Base-by-base conservation (phyloP, 1,140 invertebrate species). In the Trissolcus basalis region DNA sequence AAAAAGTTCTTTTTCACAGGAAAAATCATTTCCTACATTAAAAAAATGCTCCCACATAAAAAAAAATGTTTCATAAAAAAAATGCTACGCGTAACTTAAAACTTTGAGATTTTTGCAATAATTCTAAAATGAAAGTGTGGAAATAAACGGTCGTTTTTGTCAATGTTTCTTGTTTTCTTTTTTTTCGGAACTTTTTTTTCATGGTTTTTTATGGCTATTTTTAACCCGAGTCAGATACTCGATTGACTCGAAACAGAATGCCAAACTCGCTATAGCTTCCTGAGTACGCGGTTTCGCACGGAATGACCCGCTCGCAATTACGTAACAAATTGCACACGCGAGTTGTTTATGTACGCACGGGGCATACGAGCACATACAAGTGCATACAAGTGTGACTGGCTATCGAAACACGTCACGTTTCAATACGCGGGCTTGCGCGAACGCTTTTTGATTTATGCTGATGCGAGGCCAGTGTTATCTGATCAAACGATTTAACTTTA, bases 341-440 rank as follows among this genome's bases (percentile, higher is more conserved):
- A 59, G 54, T 64, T 72, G 69, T 72, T 72, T 72, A 72, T 64
- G 48, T 43, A 53, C 59, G 59, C 59, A 45, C 51, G 44, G 43
- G 27, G 53, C 68, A 71, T 63, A 44, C 56, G 49, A 61, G 33
- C 33, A 50, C 56, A 27, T 69, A 55, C 43, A 59, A 63, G 54
- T 53, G 69, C 59, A 72, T 54, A 72, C 59, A 54, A 72, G 59
- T 72, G 60, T 61, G 67, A 61, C 67, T 63, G 51, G 12, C 67
- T 70, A 70, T 61, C 27, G 58, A 56, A 70, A 49, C 51, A 51
- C 51, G 50, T 56, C 45, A 50, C 58, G 58, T 70, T 70, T 70
- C 58, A 54, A 63, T 63, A 70, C 43, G 41, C 50, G 14, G 8
- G 15, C 43, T 48, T 6, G 19, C 35, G 51, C 8, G 27, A 68